Evolutionary conservation across 2,113 vertebrate genomes (phyloP).

Genomic region (Corydoras sp.): DNA sequence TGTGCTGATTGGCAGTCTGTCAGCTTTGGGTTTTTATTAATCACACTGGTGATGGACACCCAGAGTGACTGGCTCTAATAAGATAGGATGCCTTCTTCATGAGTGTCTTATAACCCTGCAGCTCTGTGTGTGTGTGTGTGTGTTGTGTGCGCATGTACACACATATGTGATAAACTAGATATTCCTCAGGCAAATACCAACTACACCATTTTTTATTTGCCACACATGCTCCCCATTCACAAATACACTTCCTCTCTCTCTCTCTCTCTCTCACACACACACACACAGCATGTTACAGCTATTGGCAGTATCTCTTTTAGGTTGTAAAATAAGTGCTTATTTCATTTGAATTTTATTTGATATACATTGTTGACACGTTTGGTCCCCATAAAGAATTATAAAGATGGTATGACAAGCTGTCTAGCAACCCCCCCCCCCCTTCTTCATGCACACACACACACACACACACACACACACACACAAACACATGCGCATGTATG

Average conservation of each 20-base stretch:
- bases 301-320: too few species aligned
- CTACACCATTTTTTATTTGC: slow-evolving; percentile 2
- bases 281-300: too few species aligned
- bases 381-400: too few species aligned
- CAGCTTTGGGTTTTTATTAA: slow-evolving; percentile 35
- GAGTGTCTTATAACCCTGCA: slow-evolving; percentile 37
- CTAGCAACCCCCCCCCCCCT: slow-evolving; percentile 19
- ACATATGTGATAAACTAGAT: background rate
- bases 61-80: slow-evolving; percentile 40
- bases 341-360: too few species aligned
- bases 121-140: slow-evolving; percentile 16
- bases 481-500: slow-evolving; percentile 21
- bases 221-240: slow-evolving; percentile 1
- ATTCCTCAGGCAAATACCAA: slow-evolving; percentile 58
- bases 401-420: too few species aligned
- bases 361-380: too few species aligned
- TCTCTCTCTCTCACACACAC: too few species aligned
- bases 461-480: slow-evolving; percentile 45
- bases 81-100: slow-evolving; percentile 38
- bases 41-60: slow-evolving; percentile 40
- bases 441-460: slow-evolving; percentile 39
- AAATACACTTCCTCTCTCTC: too few species aligned
- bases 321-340: too few species aligned
- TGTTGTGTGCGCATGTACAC: too few species aligned
- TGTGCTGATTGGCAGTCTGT: slow-evolving; percentile 36